Evolutionary conservation across 2,888 invertebrate species (phyloP).

Genomic region (Mesorhabditis belari): DNA sequence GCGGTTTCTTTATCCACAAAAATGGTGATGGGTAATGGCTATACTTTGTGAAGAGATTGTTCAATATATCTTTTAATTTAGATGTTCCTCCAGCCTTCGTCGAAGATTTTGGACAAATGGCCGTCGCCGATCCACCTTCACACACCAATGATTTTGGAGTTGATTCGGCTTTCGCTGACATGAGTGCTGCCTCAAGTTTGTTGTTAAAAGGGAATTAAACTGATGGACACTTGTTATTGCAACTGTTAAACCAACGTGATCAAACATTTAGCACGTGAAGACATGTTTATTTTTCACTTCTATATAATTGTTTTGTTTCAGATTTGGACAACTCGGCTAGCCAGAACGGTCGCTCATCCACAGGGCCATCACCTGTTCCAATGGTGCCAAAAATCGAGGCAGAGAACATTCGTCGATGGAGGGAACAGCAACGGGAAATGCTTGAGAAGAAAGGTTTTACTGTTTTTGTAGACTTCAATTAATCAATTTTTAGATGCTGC

Average conservation of each 20-base stretch:
- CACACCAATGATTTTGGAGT: constrained; percentile 20
- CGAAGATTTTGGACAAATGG: constrained; percentile 25
- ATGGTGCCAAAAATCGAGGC: constrained; percentile 60
- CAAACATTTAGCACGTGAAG: neutral
- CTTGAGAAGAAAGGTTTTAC: constrained; percentile 58
- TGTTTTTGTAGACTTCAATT: neutral
- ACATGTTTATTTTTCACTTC: neutral
- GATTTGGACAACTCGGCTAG: constrained; percentile 14
- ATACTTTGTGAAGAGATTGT: too few relatives aligned
- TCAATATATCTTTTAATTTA: too few relatives aligned
- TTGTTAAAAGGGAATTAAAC: neutral
- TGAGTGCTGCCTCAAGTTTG: neutral
- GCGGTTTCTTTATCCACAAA: too few relatives aligned
- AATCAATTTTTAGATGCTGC: constrained; percentile 66
- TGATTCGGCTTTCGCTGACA: constrained; percentile 23
- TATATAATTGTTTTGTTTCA: constrained; percentile 2
- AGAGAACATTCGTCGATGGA: constrained; percentile 89
- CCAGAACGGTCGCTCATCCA: constrained; percentile 9
- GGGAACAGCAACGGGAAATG: constrained; percentile 82
- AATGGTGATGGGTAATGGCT: too few relatives aligned
- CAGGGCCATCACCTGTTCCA: constrained; percentile 22
- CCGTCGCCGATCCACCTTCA: constrained; percentile 5
- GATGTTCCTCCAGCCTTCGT: constrained; percentile 8
- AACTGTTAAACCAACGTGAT: too few relatives aligned
- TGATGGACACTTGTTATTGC: too few relatives aligned